Evolutionary conservation across 1,140 invertebrate genomes (phyloP).

Genomic region (Drosophila grimshawi): DNA sequence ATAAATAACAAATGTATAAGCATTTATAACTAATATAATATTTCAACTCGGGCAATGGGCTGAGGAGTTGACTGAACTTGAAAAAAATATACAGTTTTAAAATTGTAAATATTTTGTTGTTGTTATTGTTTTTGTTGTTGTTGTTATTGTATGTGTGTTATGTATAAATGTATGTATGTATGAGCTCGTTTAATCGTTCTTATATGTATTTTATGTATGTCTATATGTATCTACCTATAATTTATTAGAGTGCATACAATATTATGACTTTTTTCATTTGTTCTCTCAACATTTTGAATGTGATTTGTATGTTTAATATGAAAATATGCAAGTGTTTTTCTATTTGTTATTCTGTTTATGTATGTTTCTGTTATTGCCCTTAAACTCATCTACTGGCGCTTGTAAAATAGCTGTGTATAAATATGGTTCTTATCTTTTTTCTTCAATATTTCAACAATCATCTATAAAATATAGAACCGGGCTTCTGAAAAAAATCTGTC

Average conservation of each 20-base stretch:
- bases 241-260: slow-evolving; percentile 36
- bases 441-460: slow-evolving; percentile 28
- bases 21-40: slow-evolving; percentile 64
- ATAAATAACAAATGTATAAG: slow-evolving; percentile 76
- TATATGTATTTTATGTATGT: neutral
- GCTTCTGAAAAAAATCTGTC: slow-evolving; percentile 43
- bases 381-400: slow-evolving; percentile 40
- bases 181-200: slow-evolving; percentile 20
- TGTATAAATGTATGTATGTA: slow-evolving; percentile 17
- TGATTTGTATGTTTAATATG: slow-evolving; percentile 46
- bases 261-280: slow-evolving; percentile 45
- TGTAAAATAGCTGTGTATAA: slow-evolving; percentile 63
- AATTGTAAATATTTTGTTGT: slow-evolving; percentile 64
- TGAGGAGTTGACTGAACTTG: slow-evolving; percentile 46
- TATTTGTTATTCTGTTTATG: neutral
- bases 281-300: slow-evolving; percentile 42
- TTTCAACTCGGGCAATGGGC: slow-evolving; percentile 66
- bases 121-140: slow-evolving; percentile 23
- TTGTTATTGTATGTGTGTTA: slow-evolving; percentile 23
- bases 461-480: slow-evolving; percentile 58
- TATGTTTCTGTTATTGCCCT: slow-evolving; percentile 10
- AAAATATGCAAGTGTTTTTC: slow-evolving; percentile 32
- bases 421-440: slow-evolving; percentile 30
- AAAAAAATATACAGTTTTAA: slow-evolving; percentile 64
- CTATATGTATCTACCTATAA: slow-evolving; percentile 23